Evolutionary conservation across 2,113 vertebrate genomes (phyloP), one percentile per base, ranked within the genome.

Genomic region (Dendropsophus ebraccatus): DNA sequence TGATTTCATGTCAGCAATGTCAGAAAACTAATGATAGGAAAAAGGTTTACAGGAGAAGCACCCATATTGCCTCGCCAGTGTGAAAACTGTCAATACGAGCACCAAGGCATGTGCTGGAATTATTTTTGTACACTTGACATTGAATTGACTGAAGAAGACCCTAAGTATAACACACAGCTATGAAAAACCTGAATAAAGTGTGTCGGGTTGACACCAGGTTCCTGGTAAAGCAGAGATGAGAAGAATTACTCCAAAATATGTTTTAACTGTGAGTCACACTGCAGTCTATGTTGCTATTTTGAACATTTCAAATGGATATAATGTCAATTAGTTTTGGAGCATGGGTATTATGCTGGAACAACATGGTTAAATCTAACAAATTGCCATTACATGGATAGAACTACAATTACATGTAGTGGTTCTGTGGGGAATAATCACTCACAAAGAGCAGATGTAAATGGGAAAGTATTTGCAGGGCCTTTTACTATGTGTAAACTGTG

Each of bases 1-100:
- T 58, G 76, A 86, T 81, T 86, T 86, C 1, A 79, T 54, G 84
- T 76, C 82, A 76, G 82, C 47, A 35, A 84, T 30, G 72, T 84
- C 83, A 84, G 37, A 41, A 86, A 58, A 72, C 47, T 80, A 86
- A 86, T 72, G 62, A 56, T 58, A 86, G 65, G 75, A 81, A 81
- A 58, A 79, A 47, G 69, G 45, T 86, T 81, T 35, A 45, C 49
- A 72, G 35, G 37, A 80, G 84, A 86, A 54, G 76, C 65, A 45
- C 49, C 76, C 17, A 58, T 72, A 58, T 56, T 17, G 28, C 73
- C 21, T 45, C 32, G 21, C 30, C 65, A 54, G 84, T 72, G 65
- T 86, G 41, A 87, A 58, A 74, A 19, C 69, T 74, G 67, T 81
- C 65, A 60, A 81, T 56, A 58, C 12, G 13, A 70, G 76, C 60